Evolutionary conservation across 2,797 vertebrate species (phyloP).

Genomic region (Labeo calbasu): DNA sequence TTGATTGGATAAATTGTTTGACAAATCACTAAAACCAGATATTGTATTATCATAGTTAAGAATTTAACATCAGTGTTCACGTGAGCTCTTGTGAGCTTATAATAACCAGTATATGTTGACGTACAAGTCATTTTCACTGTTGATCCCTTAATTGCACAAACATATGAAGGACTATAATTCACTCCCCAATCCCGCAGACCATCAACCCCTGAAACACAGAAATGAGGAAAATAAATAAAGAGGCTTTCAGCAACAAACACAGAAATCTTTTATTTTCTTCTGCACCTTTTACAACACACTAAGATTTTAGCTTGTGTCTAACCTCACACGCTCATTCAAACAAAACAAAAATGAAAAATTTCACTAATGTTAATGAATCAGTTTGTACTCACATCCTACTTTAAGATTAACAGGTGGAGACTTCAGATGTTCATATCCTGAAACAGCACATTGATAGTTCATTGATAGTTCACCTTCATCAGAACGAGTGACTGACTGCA

Average conservation of each 20-base stretch:
- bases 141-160: constrained; percentile 48
- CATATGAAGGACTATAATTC: neutral
- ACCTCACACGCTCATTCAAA: neutral
- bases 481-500: too few species aligned
- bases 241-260: neutral
- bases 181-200: neutral
- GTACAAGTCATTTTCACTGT: constrained; percentile 49
- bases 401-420: neutral
- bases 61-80: too few species aligned
- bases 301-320: too few species aligned
- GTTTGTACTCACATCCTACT: neutral
- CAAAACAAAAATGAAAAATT: neutral
- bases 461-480: too few species aligned
- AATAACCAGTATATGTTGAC: neutral
- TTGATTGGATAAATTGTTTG: too few species aligned
- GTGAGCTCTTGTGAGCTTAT: neutral
- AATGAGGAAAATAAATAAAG: too few species aligned
- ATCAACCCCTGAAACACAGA: neutral
- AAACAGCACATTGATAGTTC: neutral
- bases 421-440: neutral
- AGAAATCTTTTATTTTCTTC: neutral
- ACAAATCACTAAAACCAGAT: too few species aligned
- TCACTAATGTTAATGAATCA: neutral
- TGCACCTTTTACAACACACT: too few species aligned
- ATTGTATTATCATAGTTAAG: too few species aligned